Conservation (phyloP, 2,888 invertebrate genomes). For the Vanessa cardui region DNA sequence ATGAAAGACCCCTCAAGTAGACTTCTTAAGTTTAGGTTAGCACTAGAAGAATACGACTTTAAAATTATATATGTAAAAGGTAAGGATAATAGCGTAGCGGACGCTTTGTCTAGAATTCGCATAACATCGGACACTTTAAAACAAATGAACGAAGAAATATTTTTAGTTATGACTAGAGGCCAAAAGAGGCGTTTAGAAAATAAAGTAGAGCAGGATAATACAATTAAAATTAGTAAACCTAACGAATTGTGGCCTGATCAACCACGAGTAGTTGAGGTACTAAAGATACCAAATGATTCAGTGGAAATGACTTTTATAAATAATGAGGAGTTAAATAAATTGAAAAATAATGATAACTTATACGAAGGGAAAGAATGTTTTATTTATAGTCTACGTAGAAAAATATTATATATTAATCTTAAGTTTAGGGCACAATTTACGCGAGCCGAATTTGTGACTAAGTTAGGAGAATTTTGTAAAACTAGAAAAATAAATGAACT, state of each 20-base stretch:
- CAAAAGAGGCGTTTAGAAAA: too few species aligned
- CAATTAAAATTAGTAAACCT: too few species aligned
- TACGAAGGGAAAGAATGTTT: neutral
- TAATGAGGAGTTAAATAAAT: neutral
- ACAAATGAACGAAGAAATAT: constrained; percentile 11
- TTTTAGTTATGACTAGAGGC: neutral
- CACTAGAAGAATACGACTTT: neutral
- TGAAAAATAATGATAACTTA: neutral
- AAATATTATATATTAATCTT: constrained; percentile 11
- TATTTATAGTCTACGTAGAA: constrained; percentile 7
- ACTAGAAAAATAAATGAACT: constrained; percentile 20
- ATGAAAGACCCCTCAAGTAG: constrained; percentile 37
- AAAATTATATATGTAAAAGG: constrained; percentile 14
- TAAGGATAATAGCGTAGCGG: constrained; percentile 33
- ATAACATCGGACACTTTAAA: constrained; percentile 24
- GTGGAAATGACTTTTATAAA: constrained; percentile 14
- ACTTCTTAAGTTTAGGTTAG: constrained; percentile 36
- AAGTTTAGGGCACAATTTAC: constrained; percentile 3
- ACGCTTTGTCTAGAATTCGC: constrained; percentile 33
- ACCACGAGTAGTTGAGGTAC: neutral
- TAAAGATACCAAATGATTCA: neutral
- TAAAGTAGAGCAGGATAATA: too few species aligned
- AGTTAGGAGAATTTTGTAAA: constrained; percentile 16
- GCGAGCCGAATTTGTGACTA: constrained; percentile 20
- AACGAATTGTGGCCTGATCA: neutral